These are phyloP conservation scores for Tolmerus cingulatus DNA, from an alignment of 2,888 invertebrate species.

Conservation along the genomic window DNA sequence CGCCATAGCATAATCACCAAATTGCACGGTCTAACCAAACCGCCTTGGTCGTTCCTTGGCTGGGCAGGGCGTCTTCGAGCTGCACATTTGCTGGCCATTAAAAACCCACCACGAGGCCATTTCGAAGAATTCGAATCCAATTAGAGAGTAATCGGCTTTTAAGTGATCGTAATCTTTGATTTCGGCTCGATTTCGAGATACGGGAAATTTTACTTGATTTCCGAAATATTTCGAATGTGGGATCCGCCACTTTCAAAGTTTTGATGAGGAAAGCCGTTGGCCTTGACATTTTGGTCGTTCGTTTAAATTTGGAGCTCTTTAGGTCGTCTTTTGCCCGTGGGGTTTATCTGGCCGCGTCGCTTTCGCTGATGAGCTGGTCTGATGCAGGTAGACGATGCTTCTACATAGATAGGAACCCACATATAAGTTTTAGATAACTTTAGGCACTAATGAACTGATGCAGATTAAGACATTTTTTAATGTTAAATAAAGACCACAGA, in stretches of 20 bases:
- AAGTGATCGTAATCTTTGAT: background rate
- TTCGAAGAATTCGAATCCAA: background rate
- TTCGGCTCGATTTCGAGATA: background rate
- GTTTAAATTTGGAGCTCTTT: background rate
- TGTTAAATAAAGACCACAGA: too few species aligned
- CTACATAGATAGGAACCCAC: too few species aligned
- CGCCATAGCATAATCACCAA: background rate
- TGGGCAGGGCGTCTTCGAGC: background rate
- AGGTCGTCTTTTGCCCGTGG: background rate
- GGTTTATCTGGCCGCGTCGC: background rate
- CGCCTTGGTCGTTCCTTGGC: background rate
- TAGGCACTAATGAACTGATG: background rate
- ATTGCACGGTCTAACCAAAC: background rate
- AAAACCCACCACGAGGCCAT: background rate
- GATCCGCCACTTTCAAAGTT: background rate
- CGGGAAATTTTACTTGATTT: background rate
- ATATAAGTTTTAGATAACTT: background rate
- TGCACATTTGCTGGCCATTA: background rate
- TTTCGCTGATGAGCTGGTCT: background rate
- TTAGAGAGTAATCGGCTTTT: background rate
- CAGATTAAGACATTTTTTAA: background rate
- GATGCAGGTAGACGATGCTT: background rate
- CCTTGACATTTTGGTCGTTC: background rate
- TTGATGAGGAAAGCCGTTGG: background rate
- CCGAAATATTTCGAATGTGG: background rate